A percentile compares a stretch with the other conserved stretches of the same genome.
Evolutionary conservation across 2,113 vertebrate genomes (phyloP).

Genomic region (Clarias magur): DNA sequence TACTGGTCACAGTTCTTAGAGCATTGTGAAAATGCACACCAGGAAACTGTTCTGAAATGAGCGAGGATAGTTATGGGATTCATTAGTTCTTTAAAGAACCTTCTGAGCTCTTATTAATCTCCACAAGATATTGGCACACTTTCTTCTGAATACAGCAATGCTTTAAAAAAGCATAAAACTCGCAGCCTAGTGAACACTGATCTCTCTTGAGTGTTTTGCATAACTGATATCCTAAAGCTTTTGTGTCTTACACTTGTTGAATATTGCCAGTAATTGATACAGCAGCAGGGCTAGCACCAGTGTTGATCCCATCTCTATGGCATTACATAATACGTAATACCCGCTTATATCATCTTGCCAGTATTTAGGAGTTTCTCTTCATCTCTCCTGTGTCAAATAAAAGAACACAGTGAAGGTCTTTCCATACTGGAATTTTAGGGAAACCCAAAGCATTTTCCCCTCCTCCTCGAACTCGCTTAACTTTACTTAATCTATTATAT

Average conservation of each 20-base stretch:
- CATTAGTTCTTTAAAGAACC: neutral
- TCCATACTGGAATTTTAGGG: constrained; percentile 8
- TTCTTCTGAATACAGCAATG: neutral
- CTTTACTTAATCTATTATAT: neutral
- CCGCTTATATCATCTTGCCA: neutral
- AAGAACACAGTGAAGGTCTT: neutral
- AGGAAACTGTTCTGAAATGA: neutral
- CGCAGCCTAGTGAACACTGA: neutral
- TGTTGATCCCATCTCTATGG: constrained; percentile 6
- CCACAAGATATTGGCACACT: neutral
- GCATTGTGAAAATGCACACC: neutral
- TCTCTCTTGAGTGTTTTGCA: neutral
- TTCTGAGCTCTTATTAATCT: neutral
- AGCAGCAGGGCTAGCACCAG: constrained; percentile 2
- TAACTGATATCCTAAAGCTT: neutral
- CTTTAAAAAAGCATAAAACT: neutral
- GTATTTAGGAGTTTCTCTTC: neutral
- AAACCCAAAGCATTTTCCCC: neutral
- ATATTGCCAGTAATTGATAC: constrained; percentile 28
- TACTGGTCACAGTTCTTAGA: neutral
- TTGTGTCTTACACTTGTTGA: constrained; percentile 3
- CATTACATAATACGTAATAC: constrained; percentile 23
- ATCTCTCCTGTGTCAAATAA: constrained; percentile 23
- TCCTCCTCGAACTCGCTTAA: neutral
- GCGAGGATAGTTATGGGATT: neutral